A percentile compares a stretch with the other conserved stretches of the same genome.
phyloP scores from a whole-genome alignment of 2,113 vertebrate genomes.

The Piliocolobus tephrosceles region DNA sequence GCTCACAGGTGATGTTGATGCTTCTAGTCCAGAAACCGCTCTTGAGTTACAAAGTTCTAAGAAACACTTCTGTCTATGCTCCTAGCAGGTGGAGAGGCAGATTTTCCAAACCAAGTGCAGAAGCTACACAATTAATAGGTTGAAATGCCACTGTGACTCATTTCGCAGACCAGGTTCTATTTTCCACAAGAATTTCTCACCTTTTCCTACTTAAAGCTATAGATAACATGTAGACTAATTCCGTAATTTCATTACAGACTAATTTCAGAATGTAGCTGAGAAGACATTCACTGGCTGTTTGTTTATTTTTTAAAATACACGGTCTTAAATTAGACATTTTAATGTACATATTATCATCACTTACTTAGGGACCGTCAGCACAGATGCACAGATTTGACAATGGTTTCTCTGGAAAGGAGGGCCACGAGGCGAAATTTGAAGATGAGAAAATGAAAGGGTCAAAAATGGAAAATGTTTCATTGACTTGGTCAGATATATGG shows the following conservation, averaged over 20 bases:
- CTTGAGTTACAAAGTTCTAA: not conserved
- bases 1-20: not conserved
- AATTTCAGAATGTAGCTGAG: not conserved
- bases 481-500: not conserved
- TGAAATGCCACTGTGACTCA: not conserved
- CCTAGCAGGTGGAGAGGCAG: not conserved
- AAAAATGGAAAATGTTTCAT: not conserved
- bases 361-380: not conserved
- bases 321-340: not conserved
- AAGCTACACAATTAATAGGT: not conserved
- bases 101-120: not conserved
- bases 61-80: not conserved
- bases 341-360: not conserved
- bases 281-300: not conserved
- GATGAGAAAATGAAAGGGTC: not conserved
- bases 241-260: conserved; percentile 50
- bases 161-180: not conserved
- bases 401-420: not conserved
- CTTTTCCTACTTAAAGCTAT: not conserved
- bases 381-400: not conserved
- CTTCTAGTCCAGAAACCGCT: not conserved
- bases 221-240: conserved; percentile 55
- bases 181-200: not conserved
- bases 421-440: not conserved
- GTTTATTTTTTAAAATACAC: not conserved